Evolutionary conservation across 1,140 invertebrate species (phyloP).

Genomic region (Papilio glaucus): DNA sequence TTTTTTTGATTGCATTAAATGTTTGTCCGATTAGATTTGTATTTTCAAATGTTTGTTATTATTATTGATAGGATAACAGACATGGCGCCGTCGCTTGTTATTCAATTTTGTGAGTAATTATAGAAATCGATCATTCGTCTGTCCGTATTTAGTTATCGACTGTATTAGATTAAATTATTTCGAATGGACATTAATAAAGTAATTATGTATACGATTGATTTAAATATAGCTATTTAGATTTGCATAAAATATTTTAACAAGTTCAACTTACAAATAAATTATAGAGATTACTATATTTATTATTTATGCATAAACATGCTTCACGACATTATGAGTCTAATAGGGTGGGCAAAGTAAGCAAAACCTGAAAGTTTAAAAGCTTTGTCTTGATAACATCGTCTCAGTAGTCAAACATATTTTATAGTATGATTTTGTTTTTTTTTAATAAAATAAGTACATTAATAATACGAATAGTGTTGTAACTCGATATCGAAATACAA

Average conservation of each 20-base stretch:
- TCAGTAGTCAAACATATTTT: too few species aligned
- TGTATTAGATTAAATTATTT: slow-evolving; percentile 13
- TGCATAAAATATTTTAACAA: slow-evolving; percentile 17
- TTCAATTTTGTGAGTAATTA: slow-evolving; percentile 34
- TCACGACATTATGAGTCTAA: too few species aligned
- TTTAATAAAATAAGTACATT: too few species aligned
- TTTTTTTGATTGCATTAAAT: neutral
- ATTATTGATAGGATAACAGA: slow-evolving; percentile 46
- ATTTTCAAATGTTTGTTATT: slow-evolving; percentile 51
- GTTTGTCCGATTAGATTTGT: slow-evolving; percentile 35
- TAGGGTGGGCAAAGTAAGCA: too few species aligned
- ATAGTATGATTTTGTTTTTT: too few species aligned
- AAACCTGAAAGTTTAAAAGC: too few species aligned
- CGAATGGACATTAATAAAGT: slow-evolving; percentile 33
- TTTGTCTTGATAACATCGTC: too few species aligned
- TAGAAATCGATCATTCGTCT: slow-evolving; percentile 17
- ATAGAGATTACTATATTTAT: neutral
- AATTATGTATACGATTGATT: slow-evolving; percentile 25
- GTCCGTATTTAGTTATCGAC: slow-evolving; percentile 12
- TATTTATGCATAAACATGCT: neutral
- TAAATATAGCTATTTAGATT: slow-evolving; percentile 14
- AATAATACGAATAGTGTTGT: too few species aligned
- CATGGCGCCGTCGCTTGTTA: slow-evolving; percentile 47
- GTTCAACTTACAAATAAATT: neutral
- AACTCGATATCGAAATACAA: too few species aligned